Evolutionary conservation across 2,797 vertebrate genomes (phyloP).

Genomic region (Cirrhinus molitorella): DNA sequence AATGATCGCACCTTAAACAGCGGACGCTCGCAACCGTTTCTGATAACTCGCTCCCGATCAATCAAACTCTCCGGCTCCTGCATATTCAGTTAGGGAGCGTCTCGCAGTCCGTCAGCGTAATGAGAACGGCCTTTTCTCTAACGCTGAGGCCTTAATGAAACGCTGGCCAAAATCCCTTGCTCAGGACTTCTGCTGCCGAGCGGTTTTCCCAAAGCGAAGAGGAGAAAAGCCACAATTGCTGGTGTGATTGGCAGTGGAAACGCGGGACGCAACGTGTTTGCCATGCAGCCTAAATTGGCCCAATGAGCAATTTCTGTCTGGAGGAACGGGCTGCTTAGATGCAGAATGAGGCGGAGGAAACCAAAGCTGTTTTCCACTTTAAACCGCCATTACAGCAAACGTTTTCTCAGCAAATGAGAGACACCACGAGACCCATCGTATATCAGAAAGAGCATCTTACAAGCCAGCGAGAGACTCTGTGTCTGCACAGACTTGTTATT

Average conservation of each 20-base stretch:
- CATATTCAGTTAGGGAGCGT: background rate
- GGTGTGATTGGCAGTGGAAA: conserved; percentile 50
- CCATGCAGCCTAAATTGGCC: conserved; percentile 53
- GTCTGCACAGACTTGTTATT: background rate
- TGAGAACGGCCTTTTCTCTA: conserved; percentile 55
- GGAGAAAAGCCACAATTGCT: conserved; percentile 56
- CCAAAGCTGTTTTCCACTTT: conserved; percentile 21
- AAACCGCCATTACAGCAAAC: conserved; percentile 47
- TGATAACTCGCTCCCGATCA: conserved; percentile 9
- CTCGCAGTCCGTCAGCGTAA: conserved; percentile 27
- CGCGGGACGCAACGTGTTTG: conserved; percentile 40
- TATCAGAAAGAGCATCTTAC: background rate
- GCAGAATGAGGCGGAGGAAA: conserved; percentile 27
- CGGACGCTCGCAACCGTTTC: background rate
- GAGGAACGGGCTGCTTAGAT: conserved; percentile 31
- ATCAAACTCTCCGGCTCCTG: conserved; percentile 20
- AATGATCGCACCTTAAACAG: background rate
- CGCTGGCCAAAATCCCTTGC: conserved; percentile 54
- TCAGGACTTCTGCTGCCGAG: conserved; percentile 57
- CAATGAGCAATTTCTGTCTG: conserved; percentile 52
- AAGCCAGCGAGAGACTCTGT: background rate
- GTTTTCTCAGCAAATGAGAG: conserved; percentile 50
- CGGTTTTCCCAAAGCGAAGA: conserved; percentile 26
- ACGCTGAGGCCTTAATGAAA: conserved; percentile 56
- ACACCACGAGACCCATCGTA: background rate